These are phyloP conservation scores for Pygoscelis adeliae DNA, from an alignment of 2,113 vertebrate genomes.

Conservation along the genomic window DNA sequence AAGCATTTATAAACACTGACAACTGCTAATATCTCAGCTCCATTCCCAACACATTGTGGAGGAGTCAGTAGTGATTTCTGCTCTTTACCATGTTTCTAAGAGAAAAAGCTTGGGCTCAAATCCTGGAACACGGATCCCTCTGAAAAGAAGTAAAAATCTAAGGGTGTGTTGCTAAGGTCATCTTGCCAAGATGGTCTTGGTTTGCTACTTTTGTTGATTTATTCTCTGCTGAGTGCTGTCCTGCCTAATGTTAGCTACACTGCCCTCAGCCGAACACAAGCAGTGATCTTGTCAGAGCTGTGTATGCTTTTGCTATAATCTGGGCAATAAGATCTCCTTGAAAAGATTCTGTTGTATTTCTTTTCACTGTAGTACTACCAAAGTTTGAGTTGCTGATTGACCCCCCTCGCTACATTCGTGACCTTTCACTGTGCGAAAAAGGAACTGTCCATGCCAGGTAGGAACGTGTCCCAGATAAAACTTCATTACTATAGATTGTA, in stretches of 20 bases:
- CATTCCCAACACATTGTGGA: not conserved
- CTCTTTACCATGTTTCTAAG: not conserved
- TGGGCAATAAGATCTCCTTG: not conserved
- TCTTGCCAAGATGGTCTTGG: not conserved
- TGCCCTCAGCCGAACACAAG: not conserved
- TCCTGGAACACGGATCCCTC: not conserved
- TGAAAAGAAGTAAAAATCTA: not conserved
- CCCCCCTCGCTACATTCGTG: constrained; percentile 83
- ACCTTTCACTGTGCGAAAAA: constrained; percentile 84
- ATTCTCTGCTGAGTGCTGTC: not conserved
- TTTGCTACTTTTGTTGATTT: not conserved
- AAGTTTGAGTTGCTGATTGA: constrained; percentile 89
- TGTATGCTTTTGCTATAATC: not conserved
- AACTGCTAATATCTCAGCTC: not conserved
- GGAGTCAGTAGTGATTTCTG: not conserved
- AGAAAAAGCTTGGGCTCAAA: not conserved
- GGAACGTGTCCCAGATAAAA: not conserved
- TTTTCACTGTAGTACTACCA: constrained; percentile 79
- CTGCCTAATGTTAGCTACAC: not conserved
- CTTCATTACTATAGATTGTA: not conserved
- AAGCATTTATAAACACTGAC: not conserved
- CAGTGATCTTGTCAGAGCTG: not conserved
- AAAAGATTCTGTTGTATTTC: not conserved
- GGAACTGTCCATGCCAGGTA: constrained; percentile 87
- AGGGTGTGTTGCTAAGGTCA: not conserved